Base-by-base conservation (phyloP, 2,888 invertebrate species). In the Reticulitermes lucifugus region DNA sequence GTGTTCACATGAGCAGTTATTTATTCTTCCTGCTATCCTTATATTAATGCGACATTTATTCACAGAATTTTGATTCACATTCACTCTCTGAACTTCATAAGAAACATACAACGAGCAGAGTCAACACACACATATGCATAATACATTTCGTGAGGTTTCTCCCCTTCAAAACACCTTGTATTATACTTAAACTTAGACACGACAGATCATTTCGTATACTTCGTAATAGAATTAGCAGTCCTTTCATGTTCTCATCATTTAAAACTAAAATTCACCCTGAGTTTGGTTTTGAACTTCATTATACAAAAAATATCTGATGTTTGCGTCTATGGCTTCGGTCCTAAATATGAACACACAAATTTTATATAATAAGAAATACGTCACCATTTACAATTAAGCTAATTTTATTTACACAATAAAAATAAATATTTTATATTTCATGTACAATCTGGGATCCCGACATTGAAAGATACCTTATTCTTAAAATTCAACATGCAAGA, bases 231-330 rank as follows among this genome's bases (percentile, higher is more conserved):
- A 73, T 29, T 10, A 41, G 14, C 41, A 29, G 22, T 73, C 21
- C 21, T 21, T 35, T 21, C 41, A 77, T 77, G 22, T n/a, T 46
- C 22, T n/a, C 29, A 18, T 43, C 65, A 43, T 65, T 81, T 60
- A 81, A 81, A 81, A 84, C 25, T 82, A 85, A 82, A 82, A 77
- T 81, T 81, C 85, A 85, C 85, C 85, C 85, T 85, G 85, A 85
- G 85, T 85, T 85, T 83, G 77, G 60, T 82, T 82, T 85, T 85
- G 83, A 85, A 85, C 85, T 83, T 83, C 51, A 65, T 59, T 79
- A 59, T 84, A 80, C 46, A 80, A 84, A 80, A 51, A 59, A 84
- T 51, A 79, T 10, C 9, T 51, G 7, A 21, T 41, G 14, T 60
- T 59, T 80, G 55, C 29, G 12, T 80, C 9, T 2, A 35, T 80